These are phyloP conservation scores for Carapus acus DNA, from an alignment of 2,797 vertebrate genomes.

Conservation along the genomic window DNA sequence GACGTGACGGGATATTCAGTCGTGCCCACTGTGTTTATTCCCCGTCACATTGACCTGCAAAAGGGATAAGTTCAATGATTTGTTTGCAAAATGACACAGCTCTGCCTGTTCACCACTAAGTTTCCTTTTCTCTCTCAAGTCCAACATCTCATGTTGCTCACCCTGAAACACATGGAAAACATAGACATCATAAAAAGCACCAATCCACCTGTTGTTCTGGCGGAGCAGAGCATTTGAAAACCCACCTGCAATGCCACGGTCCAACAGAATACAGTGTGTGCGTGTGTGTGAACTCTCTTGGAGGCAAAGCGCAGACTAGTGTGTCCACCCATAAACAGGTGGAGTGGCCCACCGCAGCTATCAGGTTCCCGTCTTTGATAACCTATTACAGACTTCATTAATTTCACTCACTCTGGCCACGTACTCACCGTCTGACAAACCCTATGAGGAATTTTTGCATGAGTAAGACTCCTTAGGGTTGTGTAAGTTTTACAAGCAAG, in stretches of 20 bases:
- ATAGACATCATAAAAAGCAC: slow-evolving; percentile 73
- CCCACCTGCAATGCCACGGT: slow-evolving; percentile 72
- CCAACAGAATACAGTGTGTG: slow-evolving; percentile 38
- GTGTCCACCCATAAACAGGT: slow-evolving; percentile 68
- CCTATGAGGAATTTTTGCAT: slow-evolving; percentile 57
- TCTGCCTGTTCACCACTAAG: slow-evolving; percentile 32
- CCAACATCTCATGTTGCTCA: slow-evolving; percentile 71
- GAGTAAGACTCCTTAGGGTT: slow-evolving; percentile 61
- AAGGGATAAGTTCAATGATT: background rate
- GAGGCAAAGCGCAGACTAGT: slow-evolving; percentile 15
- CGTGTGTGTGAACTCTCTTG: slow-evolving; percentile 4
- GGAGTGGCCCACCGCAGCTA: slow-evolving; percentile 65
- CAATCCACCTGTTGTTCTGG: slow-evolving; percentile 75
- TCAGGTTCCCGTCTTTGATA: slow-evolving; percentile 74
- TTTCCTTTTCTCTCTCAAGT: slow-evolving; percentile 54
- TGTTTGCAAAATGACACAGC: background rate
- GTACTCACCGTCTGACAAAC: slow-evolving; percentile 58
- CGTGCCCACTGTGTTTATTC: background rate
- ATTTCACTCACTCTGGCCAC: slow-evolving; percentile 62
- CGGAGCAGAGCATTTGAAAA: slow-evolving; percentile 62
- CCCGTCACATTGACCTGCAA: background rate
- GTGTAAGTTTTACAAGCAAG: slow-evolving; percentile 67
- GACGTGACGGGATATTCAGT: no score
- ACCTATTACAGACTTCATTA: slow-evolving; percentile 72
- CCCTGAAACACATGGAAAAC: slow-evolving; percentile 53